phyloP scores from a whole-genome alignment of 92 coral and sea anemone genomes.

The Zoanthus sociatus region DNA sequence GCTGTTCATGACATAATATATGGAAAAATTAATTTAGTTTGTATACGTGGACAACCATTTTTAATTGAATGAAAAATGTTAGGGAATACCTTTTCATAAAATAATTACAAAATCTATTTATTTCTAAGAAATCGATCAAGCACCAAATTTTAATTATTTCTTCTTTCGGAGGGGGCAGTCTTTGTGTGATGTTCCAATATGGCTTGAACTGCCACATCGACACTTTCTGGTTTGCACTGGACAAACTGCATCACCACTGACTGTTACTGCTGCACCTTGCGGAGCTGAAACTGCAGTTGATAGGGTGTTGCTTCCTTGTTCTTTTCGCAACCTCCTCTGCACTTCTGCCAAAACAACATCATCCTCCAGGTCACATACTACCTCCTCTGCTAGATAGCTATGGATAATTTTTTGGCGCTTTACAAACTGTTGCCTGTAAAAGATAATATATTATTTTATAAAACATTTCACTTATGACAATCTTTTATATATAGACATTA shows the following conservation, averaged over 20 bases:
- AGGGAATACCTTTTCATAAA: too few species aligned
- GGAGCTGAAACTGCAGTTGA: not conserved
- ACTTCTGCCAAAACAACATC: slow-evolving; percentile 36
- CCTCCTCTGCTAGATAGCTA: not conserved
- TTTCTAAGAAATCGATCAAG: too few species aligned
- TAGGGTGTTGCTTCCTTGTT: not conserved
- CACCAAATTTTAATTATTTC: too few species aligned
- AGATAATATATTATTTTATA: not conserved
- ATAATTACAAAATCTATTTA: too few species aligned
- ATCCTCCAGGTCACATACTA: not conserved
- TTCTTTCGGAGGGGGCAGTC: not conserved
- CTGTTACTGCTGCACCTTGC: not conserved
- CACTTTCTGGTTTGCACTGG: not conserved
- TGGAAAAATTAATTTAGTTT: too few species aligned
- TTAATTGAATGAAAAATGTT: too few species aligned
- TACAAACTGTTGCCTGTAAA: slow-evolving; percentile 33
- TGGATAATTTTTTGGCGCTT: slow-evolving; percentile 9
- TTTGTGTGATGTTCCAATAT: slow-evolving; percentile 14
- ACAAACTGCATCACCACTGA: not conserved
- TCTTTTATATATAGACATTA: too few species aligned
- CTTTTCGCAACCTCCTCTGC: not conserved
- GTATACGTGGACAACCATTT: too few species aligned
- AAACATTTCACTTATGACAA: too few species aligned
- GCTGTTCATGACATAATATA: too few species aligned
- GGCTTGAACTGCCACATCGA: slow-evolving; percentile 19